Evolutionary conservation across 2,113 vertebrate species (phyloP), one percentile per base, ranked within the genome.

Genomic region (Gopherus evgoodei): DNA sequence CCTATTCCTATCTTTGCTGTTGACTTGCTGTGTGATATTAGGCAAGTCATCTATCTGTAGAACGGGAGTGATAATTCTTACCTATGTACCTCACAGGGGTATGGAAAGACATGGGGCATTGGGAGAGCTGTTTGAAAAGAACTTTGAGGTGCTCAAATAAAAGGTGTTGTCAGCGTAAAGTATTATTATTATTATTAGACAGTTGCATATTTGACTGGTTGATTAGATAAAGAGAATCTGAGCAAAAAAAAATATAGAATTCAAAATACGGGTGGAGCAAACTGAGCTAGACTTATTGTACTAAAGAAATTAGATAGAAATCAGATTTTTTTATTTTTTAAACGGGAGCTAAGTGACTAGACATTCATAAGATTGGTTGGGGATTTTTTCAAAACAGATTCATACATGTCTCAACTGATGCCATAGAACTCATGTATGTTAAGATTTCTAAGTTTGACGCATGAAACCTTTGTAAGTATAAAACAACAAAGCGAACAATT

Each of bases 211-310:
- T 69, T 35, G 14, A n/a, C 62, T n/a, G 35, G 62, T n/a, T n/a
- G n/a, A 69, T 59, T 59, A 29, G 27, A 59, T 59, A 29, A 59
- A 59, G 27, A 59, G 52, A 0, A 0, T 10, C 4, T 3, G 47
- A 76, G 12, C 2, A 9, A 9, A 22, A 84, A 84, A 35, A 4
- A 13, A 47, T 38, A 21, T 7, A 84, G 47, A 42, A 76, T 52
- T 75, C 1, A 0, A 5, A 38, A 69, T 0, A 1, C 47, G 22
- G 44, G 2, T 80, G 57, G 14, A 56, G 75, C 29, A 31, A 53
- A 50, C 21, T 44, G 59, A 75, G 84, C 80, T n/a, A 6, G 38
- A 6, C 49, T 22, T 17, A 24, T 16, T 21, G 53, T 54, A 3
- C 4, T 13, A 24, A 56, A 54, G 47, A 76, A 90, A 81, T 35